phyloP scores from a whole-genome alignment of 2,888 invertebrate species.

The Lochmaea capreae region DNA sequence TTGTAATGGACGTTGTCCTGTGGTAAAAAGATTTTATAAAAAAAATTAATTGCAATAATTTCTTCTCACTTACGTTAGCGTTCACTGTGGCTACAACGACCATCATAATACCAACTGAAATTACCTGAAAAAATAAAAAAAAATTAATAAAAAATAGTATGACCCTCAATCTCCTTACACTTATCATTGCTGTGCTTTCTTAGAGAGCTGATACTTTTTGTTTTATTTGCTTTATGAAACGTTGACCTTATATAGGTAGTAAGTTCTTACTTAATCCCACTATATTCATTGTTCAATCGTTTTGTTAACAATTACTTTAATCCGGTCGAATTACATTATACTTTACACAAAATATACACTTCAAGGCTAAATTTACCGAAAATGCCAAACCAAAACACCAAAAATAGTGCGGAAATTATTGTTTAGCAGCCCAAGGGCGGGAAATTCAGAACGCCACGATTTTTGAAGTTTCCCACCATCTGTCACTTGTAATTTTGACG shows the following conservation, averaged over 20 bases:
- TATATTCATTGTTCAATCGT: background rate
- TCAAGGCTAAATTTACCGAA: too few relatives aligned
- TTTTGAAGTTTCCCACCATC: too few relatives aligned
- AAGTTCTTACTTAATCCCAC: background rate
- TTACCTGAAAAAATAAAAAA: background rate
- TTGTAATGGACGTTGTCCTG: slow-evolving; percentile 55
- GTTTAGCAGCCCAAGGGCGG: too few relatives aligned
- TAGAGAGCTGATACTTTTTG: background rate
- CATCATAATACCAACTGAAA: background rate
- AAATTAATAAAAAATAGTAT: background rate
- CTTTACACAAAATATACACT: background rate
- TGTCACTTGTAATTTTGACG: too few relatives aligned
- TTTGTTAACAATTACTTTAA: background rate
- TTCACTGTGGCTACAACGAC: background rate
- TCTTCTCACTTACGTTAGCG: background rate
- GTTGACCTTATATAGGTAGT: background rate
- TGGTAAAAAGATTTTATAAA: background rate
- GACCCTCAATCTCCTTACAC: background rate
- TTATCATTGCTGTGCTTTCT: background rate
- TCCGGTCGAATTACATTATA: background rate
- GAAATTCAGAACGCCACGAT: too few relatives aligned
- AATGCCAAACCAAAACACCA: too few relatives aligned
- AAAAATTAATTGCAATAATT: background rate
- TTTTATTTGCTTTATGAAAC: background rate
- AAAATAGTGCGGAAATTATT: too few relatives aligned